These are phyloP conservation scores for Ceratina japonica DNA, from an alignment of 1,140 invertebrate species.

Conservation along the genomic window DNA sequence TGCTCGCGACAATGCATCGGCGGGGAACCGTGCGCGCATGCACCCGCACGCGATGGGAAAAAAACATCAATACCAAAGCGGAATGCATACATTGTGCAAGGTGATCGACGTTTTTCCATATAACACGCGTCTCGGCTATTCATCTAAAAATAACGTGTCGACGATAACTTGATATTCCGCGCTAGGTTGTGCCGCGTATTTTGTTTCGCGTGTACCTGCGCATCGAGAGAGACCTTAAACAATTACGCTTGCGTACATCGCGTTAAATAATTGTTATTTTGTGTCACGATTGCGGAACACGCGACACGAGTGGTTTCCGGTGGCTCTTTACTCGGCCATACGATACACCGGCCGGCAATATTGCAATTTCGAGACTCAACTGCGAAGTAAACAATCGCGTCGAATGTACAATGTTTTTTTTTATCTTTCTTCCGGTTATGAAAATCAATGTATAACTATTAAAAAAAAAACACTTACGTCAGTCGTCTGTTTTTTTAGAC, in stretches of 20 bases:
- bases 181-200: background rate
- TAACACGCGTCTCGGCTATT: background rate
- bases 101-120: slow-evolving; percentile 22
- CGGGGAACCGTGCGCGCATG: background rate
- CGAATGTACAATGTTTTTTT: background rate
- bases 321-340: background rate
- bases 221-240: background rate
- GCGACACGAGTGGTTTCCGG: background rate
- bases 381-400: background rate
- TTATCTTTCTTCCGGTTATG: slow-evolving; percentile 4
- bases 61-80: slow-evolving; percentile 14
- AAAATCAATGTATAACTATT: background rate
- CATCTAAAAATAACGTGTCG: slow-evolving; percentile 8
- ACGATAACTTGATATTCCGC: slow-evolving; percentile 2
- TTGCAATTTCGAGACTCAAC: background rate
- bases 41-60: slow-evolving; percentile 1
- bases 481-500: too few relatives aligned
- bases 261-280: slow-evolving; percentile 2
- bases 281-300: background rate
- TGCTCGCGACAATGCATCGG: slow-evolving; percentile 23
- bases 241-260: background rate
- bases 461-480: too few relatives aligned
- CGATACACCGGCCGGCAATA: background rate
- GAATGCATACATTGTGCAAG: slow-evolving; percentile 1
- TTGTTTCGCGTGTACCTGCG: background rate